Conservation (phyloP, 2,113 vertebrate species). For the Marmota monax region DNA sequence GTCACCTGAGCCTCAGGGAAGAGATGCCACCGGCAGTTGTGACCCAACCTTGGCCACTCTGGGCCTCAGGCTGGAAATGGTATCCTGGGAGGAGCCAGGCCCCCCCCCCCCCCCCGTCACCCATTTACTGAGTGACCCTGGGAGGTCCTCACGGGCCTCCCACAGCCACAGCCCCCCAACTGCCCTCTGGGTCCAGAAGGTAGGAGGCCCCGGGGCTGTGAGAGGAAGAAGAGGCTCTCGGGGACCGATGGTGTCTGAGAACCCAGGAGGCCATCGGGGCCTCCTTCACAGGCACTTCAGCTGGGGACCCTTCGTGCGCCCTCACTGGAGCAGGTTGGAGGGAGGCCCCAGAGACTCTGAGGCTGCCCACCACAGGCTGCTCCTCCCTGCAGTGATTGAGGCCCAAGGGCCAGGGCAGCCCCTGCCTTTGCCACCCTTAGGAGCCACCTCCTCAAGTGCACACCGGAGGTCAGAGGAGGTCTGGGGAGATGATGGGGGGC, state of each 20-base stretch:
- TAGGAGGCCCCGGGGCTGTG: neutral
- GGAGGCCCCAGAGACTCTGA: neutral
- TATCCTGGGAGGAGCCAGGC: neutral
- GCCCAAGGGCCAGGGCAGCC: rapidly evolving
- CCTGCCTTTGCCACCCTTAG: neutral
- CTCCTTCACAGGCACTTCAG: neutral
- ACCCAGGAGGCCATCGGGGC: rapidly evolving
- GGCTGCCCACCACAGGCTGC: neutral
- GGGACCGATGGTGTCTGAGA: neutral
- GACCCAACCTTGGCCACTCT: rapidly evolving
- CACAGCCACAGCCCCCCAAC: neutral
- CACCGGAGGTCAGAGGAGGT: neutral
- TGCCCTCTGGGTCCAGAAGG: neutral
- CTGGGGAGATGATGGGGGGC: neutral
- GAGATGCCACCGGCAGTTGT: neutral
- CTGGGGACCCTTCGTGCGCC: rapidly evolving
- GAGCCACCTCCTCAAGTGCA: rapidly evolving
- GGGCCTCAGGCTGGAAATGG: neutral
- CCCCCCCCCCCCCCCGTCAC: neutral
- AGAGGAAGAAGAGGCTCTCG: neutral
- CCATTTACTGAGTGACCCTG: neutral
- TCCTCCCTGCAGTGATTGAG: neutral
- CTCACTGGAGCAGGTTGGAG: rapidly evolving
- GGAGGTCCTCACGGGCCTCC: neutral
- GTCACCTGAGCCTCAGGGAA: no score